These are phyloP conservation scores for Acrobasis suavella DNA, from an alignment of 2,888 invertebrate species.

Conservation along the genomic window DNA sequence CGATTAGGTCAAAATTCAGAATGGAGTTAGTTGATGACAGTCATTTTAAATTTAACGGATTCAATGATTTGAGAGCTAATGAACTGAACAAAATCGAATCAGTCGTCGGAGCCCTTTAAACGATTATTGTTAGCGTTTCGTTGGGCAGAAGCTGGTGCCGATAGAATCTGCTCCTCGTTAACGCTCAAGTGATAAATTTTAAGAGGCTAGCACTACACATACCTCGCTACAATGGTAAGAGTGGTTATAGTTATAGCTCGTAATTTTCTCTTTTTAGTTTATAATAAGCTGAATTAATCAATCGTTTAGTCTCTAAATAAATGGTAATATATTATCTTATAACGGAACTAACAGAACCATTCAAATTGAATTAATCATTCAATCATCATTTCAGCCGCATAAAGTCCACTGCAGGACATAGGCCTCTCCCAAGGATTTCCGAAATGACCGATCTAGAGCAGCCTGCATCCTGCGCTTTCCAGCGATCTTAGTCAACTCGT, in stretches of 20 bases:
- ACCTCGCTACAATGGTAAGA: constrained; percentile 57
- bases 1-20: constrained; percentile 27
- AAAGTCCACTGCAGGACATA: no score
- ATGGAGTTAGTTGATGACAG: background rate
- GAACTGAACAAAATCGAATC: constrained; percentile 33
- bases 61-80: constrained; percentile 4
- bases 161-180: constrained; percentile 71
- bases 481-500: no score
- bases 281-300: constrained; percentile 16
- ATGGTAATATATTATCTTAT: background rate
- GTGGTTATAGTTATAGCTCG: constrained; percentile 45
- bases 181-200: constrained; percentile 69
- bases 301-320: background rate
- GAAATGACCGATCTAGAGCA: no score
- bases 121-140: constrained; percentile 53
- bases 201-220: constrained; percentile 38
- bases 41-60: constrained; percentile 29
- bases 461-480: no score
- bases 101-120: constrained; percentile 31
- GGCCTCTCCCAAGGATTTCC: no score
- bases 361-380: no score
- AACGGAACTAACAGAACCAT: background rate
- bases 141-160: constrained; percentile 50
- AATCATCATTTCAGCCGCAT: no score
- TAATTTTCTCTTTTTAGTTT: constrained; percentile 36